Base-by-base conservation (phyloP, 2,113 vertebrate species). In the Haemorhous mexicanus region DNA sequence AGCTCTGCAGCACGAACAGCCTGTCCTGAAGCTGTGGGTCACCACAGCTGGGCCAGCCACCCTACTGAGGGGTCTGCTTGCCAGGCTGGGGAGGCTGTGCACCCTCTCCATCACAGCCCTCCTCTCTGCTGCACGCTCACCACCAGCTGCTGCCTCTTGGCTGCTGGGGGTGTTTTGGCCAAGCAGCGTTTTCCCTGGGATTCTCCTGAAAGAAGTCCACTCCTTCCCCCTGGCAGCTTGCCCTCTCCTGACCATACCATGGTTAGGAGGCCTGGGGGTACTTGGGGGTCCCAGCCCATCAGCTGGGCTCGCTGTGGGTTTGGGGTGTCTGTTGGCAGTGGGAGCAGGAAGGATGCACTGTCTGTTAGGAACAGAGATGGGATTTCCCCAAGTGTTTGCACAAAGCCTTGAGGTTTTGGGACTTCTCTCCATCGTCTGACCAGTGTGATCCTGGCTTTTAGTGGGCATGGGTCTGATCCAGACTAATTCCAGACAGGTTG, bases 21-120 rank as follows among this genome's bases (percentile, higher is more conserved):
- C 66, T 94, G 96, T 92, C 92, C 96, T 70, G 80, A 95, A 94
- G 33, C 43, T 11, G 14, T 8, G 43, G 90, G 90, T 94, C 93
- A 84, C 80, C 0, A 0, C 75, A 73, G 49, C 80, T 0, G 2
- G 88, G 69, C 63, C 44, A 30, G 28, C 55, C 76, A 33, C 64
- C 46, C 83, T 3, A 4, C 50, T 1, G 13, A 75, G 58, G 39
- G 75, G 41, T 82, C 88, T 95, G 61, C 12, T 20, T 49, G 43
- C 30, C 2, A 10, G 20, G 5, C 1, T 5, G 7, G 46, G 59
- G 37, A 47, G 32, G 55, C 32, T 53, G 55, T 32, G 50, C 46
- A 4, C 41, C 41, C 55, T 44, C 61, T 43, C 27, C n/a, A 32
- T 7, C 1, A 6, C 59, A 0, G 3, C n/a, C 33, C 53, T 80